These are phyloP conservation scores for Salarias fasciatus DNA, from an alignment of 2,797 vertebrate genomes.

Conservation along the genomic window DNA sequence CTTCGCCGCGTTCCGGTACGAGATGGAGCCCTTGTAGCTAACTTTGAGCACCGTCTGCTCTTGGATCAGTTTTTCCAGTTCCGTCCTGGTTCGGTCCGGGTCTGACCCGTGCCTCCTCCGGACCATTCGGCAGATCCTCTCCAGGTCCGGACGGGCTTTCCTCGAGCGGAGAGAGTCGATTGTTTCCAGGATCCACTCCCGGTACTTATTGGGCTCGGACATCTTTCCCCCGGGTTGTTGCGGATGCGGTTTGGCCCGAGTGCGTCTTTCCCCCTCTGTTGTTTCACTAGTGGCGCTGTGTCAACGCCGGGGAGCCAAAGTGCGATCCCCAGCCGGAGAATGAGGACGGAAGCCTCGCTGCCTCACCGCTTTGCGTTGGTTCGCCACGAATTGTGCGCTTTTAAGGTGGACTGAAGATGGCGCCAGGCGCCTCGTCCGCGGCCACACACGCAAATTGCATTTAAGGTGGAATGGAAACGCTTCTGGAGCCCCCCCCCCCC, in stretches of 20 bases:
- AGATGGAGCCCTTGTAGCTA: conserved; percentile 93
- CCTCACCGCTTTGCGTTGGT: conserved; percentile 84
- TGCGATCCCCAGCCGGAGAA: conserved; percentile 83
- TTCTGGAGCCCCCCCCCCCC: conserved; percentile 17
- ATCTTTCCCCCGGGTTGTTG: conserved; percentile 69
- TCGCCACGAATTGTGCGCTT: conserved; percentile 82
- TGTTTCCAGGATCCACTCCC: conserved; percentile 91
- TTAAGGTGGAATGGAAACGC: conserved; percentile 72
- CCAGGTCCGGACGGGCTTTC: conserved; percentile 92
- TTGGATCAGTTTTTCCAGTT: conserved; percentile 92
- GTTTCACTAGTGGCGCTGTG: conserved; percentile 77
- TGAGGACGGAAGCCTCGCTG: conserved; percentile 86
- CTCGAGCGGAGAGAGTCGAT: conserved; percentile 92
- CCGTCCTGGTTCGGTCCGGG: conserved; percentile 88
- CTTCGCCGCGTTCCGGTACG: conserved; percentile 90
- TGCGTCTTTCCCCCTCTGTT: conserved; percentile 67
- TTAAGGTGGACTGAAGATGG: conserved; percentile 82
- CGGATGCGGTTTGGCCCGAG: conserved; percentile 67
- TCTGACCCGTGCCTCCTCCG: conserved; percentile 90
- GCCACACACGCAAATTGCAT: conserved; percentile 57
- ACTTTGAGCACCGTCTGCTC: conserved; percentile 92
- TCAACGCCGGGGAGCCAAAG: conserved; percentile 74
- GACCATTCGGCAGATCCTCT: conserved; percentile 93
- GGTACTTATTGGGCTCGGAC: conserved; percentile 85
- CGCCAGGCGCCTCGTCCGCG: conserved; percentile 57